Conservation (phyloP, 2,113 vertebrate species). For the Tenrec ecaudatus region DNA sequence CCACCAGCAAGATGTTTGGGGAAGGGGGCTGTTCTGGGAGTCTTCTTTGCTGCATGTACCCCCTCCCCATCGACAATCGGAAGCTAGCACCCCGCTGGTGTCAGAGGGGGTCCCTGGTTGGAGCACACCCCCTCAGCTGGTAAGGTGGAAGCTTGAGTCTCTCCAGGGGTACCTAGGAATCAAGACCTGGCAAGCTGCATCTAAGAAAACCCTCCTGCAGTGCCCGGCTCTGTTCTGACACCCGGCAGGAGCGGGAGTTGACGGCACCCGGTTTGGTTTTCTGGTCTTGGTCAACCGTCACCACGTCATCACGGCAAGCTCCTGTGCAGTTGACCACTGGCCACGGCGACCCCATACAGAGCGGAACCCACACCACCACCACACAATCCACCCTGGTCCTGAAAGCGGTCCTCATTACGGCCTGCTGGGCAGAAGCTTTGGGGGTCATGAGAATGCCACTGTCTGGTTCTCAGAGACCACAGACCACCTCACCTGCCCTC, state of each 20-base stretch:
- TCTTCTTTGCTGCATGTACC: too few relatives aligned
- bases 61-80: neutral
- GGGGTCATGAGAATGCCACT: neutral
- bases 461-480: neutral
- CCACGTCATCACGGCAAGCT: neutral
- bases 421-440: too few relatives aligned
- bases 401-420: neutral
- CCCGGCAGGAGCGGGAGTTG: neutral
- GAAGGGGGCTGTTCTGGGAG: neutral
- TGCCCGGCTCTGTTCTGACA: neutral
- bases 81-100: rapidly evolving
- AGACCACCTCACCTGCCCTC: neutral
- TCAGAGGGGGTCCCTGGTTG: neutral
- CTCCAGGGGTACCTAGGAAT: neutral
- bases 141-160: too few relatives aligned
- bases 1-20: too few relatives aligned
- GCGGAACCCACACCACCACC: too few relatives aligned
- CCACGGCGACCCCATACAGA: neutral
- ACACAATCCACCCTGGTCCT: neutral
- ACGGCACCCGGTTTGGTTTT: neutral
- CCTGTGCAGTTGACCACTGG: neutral
- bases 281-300: neutral
- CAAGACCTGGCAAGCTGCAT: neutral
- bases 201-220: neutral
- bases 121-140: neutral